Evolutionary conservation across 2,888 invertebrate species (phyloP).

Genomic region (Nymphalis polychloros): DNA sequence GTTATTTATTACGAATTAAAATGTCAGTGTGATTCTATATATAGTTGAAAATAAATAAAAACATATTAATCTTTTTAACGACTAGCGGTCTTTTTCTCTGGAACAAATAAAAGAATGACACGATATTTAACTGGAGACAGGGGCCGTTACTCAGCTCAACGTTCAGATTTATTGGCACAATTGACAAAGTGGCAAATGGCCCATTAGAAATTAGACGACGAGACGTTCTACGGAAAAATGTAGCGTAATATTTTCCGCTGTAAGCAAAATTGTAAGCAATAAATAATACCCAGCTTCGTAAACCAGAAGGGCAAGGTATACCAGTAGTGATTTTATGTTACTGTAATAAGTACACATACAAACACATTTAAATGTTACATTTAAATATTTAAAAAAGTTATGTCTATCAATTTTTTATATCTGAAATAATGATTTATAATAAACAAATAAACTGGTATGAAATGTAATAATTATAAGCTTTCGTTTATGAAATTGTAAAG

Average conservation of each 20-base stretch:
- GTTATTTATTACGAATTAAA: too few relatives aligned
- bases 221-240: slow-evolving; percentile 70
- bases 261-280: slow-evolving; percentile 76
- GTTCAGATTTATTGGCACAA: slow-evolving; percentile 80
- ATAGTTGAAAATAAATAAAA: not conserved
- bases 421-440: too few relatives aligned
- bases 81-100: slow-evolving; percentile 22
- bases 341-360: too few relatives aligned
- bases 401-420: too few relatives aligned
- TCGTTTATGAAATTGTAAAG: too few relatives aligned
- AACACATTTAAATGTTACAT: too few relatives aligned
- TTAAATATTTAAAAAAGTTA: too few relatives aligned
- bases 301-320: not conserved
- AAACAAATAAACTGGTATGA: too few relatives aligned
- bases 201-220: slow-evolving; percentile 81
- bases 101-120: slow-evolving; percentile 70
- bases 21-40: not conserved
- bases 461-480: too few relatives aligned
- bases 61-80: not conserved
- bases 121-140: slow-evolving; percentile 69
- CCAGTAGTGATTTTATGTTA: not conserved
- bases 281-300: slow-evolving; percentile 52
- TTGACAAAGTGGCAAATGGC: slow-evolving; percentile 83
- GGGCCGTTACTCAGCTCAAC: slow-evolving; percentile 67
- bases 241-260: slow-evolving; percentile 73